Evolutionary conservation across 2,113 vertebrate species (phyloP), one percentile per base, ranked within the genome.

Genomic region (Benitochromis conjunctus): DNA sequence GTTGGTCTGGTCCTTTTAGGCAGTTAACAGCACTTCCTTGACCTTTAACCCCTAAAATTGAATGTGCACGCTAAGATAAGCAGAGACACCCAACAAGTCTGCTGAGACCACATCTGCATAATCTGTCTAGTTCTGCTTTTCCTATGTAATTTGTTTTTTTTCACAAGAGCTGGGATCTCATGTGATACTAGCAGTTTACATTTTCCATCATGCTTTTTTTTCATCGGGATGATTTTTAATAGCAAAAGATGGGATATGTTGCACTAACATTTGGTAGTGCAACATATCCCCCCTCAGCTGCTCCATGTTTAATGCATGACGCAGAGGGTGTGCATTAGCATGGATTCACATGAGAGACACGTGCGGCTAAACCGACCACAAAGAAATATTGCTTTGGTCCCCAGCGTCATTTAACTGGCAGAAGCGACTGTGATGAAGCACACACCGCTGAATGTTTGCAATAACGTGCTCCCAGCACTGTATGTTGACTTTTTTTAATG

Each of bases 291-390:
- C 71, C 41, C 46, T 86, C 24, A 53, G 46, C 82, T 7, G 18
- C 56, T 4, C 36, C 82, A 91, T 93, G 88, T 90, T 92, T 92
- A 92, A 92, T 93, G 90, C 19, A 62, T 31, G 80, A 81, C 64
- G 69, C 66, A 55, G 69, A 82, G 84, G 62, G 77, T 51, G 81
- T 53, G 58, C 82, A 87, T 90, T 64, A 86, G 81, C 80, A 77
- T 57, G 26, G 62, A 82, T 79, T 88, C 80, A 79, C 66, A 87
- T 41, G 80, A 89, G 83, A 51, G 58, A 90, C 18, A 13, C 43
- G 26, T 79, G 83, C 41, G 55, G 79, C 88, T 84, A 71, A 88
- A 86, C 57, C 79, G 55, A 79, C 57, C 1, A 5, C 74, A 79
- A 26, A 51, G 34, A 88, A 82, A 81, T 55, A 69, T 53, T 43